Percentiles rank a stretch among this genome's conserved stretches.
These are phyloP conservation scores for Halocaridina rubra DNA, from an alignment of 2,888 invertebrate species.

Conservation along the genomic window DNA sequence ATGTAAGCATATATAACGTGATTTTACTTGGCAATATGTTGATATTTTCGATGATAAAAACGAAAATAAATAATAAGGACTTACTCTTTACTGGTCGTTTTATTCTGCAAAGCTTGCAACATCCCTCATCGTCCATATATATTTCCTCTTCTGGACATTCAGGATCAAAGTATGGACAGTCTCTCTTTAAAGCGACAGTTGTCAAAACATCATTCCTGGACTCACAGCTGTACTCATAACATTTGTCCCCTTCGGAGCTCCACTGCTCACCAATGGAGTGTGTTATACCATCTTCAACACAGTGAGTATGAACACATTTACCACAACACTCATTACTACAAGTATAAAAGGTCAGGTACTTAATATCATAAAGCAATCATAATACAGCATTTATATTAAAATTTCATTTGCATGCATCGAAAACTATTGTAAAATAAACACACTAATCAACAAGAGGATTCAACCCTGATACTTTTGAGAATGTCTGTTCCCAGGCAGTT, in stretches of 20 bases:
- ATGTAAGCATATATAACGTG: too few relatives aligned
- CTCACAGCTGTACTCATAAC: slow-evolving; percentile 75
- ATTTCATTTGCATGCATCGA: too few relatives aligned
- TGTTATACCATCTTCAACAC: slow-evolving; percentile 56
- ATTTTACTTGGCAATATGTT: too few relatives aligned
- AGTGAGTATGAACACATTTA: slow-evolving; percentile 73
- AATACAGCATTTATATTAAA: too few relatives aligned
- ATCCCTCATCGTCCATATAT: slow-evolving; percentile 55
- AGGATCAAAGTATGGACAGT: slow-evolving; percentile 62
- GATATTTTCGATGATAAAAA: too few relatives aligned
- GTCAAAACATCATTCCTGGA: slow-evolving; percentile 50
- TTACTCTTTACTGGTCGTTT: slow-evolving; percentile 51
- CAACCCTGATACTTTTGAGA: too few relatives aligned
- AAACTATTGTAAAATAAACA: too few relatives aligned
- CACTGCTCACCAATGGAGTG: slow-evolving; percentile 59
- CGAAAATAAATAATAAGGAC: not conserved
- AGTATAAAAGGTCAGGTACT: too few relatives aligned
- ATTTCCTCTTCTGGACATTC: slow-evolving; percentile 62
- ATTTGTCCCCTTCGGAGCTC: slow-evolving; percentile 72
- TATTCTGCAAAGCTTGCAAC: slow-evolving; percentile 63
- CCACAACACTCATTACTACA: slow-evolving; percentile 74
- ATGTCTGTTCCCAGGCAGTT: too few relatives aligned
- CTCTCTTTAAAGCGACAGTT: slow-evolving; percentile 53
- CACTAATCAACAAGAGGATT: too few relatives aligned
- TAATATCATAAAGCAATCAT: too few relatives aligned